These are phyloP conservation scores for Lepisosteus osseus DNA, from an alignment of 2,113 vertebrate species.

Conservation along the genomic window DNA sequence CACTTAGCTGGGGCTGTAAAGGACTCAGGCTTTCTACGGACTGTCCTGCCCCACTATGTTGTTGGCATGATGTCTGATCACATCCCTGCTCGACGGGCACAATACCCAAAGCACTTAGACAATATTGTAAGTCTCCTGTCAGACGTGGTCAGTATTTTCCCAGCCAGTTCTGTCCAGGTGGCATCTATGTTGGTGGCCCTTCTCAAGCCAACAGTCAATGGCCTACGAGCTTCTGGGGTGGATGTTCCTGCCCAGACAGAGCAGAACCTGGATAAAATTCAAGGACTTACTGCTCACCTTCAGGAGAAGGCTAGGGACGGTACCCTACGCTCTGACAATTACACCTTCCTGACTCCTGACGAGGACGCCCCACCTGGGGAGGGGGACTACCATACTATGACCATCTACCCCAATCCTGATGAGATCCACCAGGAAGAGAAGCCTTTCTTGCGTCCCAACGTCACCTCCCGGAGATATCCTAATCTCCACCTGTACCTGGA, in stretches of 20 bases:
- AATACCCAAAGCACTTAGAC: constrained; percentile 73
- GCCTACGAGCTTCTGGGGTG: constrained; percentile 71
- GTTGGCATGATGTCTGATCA: constrained; percentile 70
- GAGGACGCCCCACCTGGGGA: constrained; percentile 47
- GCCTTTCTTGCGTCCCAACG: constrained; percentile 82
- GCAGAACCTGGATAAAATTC: constrained; percentile 63
- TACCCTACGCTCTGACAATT: constrained; percentile 73
- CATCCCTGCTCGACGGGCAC: constrained; percentile 46
- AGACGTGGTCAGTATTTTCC: constrained; percentile 76
- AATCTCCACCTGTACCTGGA: constrained; percentile 81
- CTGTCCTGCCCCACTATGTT: constrained; percentile 72
- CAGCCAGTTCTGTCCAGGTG: constrained; percentile 74
- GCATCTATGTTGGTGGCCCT: constrained; percentile 72
- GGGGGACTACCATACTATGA: constrained; percentile 70
- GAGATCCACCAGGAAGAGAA: constrained; percentile 72
- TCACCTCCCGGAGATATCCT: constrained; percentile 69
- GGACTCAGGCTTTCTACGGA: constrained; percentile 77
- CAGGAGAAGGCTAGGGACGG: constrained; percentile 79
- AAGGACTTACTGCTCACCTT: constrained; percentile 67
- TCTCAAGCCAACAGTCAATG: constrained; percentile 68
- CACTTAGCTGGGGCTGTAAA: constrained; percentile 74
- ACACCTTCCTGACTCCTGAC: constrained; percentile 51
- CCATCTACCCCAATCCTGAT: constrained; percentile 78
- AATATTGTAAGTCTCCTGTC: constrained; percentile 78
- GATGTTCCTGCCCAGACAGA: constrained; percentile 63